These are phyloP conservation scores for Dendrolimus punctatus DNA, from an alignment of 1,140 invertebrate species.

Conservation along the genomic window DNA sequence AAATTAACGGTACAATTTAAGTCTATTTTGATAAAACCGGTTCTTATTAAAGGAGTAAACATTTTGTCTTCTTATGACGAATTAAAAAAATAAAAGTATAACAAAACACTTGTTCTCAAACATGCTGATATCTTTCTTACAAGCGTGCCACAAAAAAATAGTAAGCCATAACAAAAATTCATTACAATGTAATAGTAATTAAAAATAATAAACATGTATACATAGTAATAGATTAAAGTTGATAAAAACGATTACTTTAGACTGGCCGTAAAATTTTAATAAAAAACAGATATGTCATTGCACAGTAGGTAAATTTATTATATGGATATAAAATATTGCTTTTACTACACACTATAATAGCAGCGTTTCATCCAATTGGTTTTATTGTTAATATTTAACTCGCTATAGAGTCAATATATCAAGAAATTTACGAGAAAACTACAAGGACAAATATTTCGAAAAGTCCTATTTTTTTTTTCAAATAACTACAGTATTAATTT, in stretches of 20 bases:
- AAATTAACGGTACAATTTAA: too few species aligned
- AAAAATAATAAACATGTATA: too few species aligned
- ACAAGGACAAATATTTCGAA: conserved; percentile 52
- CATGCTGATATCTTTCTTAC: too few species aligned
- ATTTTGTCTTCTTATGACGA: too few species aligned
- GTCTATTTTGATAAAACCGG: too few species aligned
- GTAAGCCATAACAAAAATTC: too few species aligned
- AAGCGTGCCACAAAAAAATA: too few species aligned
- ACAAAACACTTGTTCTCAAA: too few species aligned
- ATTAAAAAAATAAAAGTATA: too few species aligned
- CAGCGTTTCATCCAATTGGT: conserved; percentile 35
- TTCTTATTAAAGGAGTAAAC: too few species aligned
- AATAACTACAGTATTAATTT: conserved; percentile 55
- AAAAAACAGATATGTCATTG: conserved; percentile 66
- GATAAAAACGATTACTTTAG: conserved; percentile 37
- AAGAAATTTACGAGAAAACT: conserved; percentile 38
- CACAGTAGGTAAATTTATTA: conserved; percentile 39
- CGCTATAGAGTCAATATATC: conserved; percentile 34
- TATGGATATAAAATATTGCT: conserved; percentile 58
- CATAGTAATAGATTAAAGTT: conserved; percentile 19
- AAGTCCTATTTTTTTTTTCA: conserved; percentile 23
- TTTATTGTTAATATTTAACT: conserved; percentile 39
- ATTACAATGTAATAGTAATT: too few species aligned
- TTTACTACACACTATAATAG: conserved; percentile 56
- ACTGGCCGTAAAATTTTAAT: conserved; percentile 37